Conservation (phyloP, 2,888 invertebrate species). For the Zhuqinia jingwanae region DNA sequence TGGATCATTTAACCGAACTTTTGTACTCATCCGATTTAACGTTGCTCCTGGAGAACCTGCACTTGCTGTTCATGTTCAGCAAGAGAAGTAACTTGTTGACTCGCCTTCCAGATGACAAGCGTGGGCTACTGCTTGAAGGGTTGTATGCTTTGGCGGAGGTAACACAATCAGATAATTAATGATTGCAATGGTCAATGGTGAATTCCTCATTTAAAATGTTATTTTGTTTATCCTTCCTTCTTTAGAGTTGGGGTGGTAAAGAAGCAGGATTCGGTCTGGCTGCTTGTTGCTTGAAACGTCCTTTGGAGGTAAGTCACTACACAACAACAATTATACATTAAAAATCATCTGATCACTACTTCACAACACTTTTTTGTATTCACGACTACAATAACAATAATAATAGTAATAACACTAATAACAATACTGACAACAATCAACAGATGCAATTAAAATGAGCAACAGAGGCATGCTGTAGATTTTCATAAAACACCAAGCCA, state of each 20-base stretch:
- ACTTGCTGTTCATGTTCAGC: constrained; percentile 93
- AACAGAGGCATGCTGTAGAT: no score
- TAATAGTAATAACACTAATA: no score
- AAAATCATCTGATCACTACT: neutral
- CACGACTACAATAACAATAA: no score
- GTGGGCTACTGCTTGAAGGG: constrained; percentile 87
- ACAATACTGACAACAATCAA: no score
- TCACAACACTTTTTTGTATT: no score
- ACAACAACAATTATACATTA: no score
- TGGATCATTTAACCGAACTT: constrained; percentile 90
- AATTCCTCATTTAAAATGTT: neutral
- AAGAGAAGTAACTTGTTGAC: constrained; percentile 93
- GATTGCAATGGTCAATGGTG: neutral
- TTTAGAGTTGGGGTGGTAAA: constrained; percentile 91
- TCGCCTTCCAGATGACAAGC: constrained; percentile 87
- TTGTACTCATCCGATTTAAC: constrained; percentile 91
- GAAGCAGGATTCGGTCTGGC: constrained; percentile 93
- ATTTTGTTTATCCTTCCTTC: no score
- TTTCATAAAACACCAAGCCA: no score
- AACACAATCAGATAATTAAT: constrained; percentile 75
- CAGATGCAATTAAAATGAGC: no score
- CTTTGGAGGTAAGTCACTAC: constrained; percentile 83
- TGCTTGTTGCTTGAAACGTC: constrained; percentile 88
- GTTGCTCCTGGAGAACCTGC: constrained; percentile 90
- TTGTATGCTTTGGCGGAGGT: constrained; percentile 91